A percentile compares a stretch with the other conserved stretches of the same genome.
Evolutionary conservation across 2,888 invertebrate genomes (phyloP).

Genomic region (Tanytarsus gracilentus): DNA sequence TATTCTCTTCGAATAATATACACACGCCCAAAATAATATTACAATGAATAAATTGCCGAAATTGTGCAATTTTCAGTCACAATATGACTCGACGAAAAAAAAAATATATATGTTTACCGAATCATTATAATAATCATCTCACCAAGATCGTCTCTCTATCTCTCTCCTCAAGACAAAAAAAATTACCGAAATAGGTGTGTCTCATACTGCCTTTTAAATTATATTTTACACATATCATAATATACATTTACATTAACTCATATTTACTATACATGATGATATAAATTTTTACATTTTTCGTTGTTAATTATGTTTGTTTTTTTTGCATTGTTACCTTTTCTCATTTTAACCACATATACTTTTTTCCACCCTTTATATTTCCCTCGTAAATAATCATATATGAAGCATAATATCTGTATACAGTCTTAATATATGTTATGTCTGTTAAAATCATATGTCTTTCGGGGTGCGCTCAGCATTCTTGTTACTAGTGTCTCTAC

Average conservation of each 20-base stretch:
- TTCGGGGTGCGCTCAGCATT: constrained; percentile 25
- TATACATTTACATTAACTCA: neutral
- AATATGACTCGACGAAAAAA: neutral
- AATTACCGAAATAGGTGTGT: no score
- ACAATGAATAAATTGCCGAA: constrained; percentile 10
- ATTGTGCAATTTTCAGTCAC: constrained; percentile 1
- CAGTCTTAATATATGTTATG: neutral
- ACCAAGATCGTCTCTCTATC: constrained; percentile 6
- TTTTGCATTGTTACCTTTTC: constrained; percentile 6
- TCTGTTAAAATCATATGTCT: no score
- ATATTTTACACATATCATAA: constrained; percentile 1
- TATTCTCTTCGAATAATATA: neutral
- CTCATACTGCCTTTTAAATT: neutral
- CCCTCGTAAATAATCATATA: neutral
- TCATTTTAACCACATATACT: constrained; percentile 13
- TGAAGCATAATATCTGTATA: neutral
- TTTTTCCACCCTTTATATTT: neutral
- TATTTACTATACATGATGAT: neutral
- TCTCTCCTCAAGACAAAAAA: no score
- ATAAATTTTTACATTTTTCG: neutral
- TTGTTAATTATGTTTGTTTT: constrained; percentile 13
- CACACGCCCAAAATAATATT: neutral
- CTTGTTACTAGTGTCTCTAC: no score
- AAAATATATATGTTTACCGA: neutral
- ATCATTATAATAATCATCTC: constrained; percentile 13